Evolutionary conservation across 2,888 invertebrate genomes (phyloP).

Genomic region (Tyria jacobaeae): DNA sequence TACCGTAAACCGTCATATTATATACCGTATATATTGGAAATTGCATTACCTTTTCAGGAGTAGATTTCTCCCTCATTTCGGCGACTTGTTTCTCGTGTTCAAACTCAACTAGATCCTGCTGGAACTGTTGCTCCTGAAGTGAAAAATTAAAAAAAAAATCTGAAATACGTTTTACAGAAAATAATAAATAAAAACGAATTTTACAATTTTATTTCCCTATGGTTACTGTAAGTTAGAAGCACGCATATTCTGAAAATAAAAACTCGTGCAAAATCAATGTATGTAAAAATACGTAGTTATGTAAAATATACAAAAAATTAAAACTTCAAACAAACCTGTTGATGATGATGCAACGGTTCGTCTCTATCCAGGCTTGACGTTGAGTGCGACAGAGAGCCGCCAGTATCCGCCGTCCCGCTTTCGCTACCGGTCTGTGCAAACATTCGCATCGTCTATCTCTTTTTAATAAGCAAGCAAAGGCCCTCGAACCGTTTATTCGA

Average conservation of each 20-base stretch:
- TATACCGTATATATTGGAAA: too few species aligned
- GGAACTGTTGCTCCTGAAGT: conserved; percentile 89
- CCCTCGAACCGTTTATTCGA: conserved; percentile 23
- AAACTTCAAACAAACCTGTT: conserved; percentile 76
- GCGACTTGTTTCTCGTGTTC: conserved; percentile 90
- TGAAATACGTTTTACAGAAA: neutral
- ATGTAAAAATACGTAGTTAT: too few species aligned
- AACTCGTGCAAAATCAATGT: neutral
- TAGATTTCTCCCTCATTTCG: conserved; percentile 91
- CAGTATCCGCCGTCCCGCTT: conserved; percentile 87
- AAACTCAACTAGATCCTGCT: conserved; percentile 91
- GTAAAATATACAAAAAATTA: neutral
- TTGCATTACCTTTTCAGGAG: conserved; percentile 91
- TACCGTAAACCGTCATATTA: too few species aligned
- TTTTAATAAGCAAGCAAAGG: conserved; percentile 63
- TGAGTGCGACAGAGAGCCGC: conserved; percentile 91
- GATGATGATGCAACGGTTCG: conserved; percentile 87
- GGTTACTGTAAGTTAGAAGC: conserved; percentile 7
- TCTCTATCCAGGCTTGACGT: conserved; percentile 95
- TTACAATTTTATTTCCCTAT: neutral
- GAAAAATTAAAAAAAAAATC: neutral
- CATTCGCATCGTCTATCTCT: conserved; percentile 61
- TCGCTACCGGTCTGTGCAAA: conserved; percentile 82
- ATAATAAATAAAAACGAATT: neutral
- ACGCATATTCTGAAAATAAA: conserved; percentile 1